Evolutionary conservation across 1,140 invertebrate species (phyloP), one percentile per base, ranked within the genome.

Genomic region (Drosophila mayri): DNA sequence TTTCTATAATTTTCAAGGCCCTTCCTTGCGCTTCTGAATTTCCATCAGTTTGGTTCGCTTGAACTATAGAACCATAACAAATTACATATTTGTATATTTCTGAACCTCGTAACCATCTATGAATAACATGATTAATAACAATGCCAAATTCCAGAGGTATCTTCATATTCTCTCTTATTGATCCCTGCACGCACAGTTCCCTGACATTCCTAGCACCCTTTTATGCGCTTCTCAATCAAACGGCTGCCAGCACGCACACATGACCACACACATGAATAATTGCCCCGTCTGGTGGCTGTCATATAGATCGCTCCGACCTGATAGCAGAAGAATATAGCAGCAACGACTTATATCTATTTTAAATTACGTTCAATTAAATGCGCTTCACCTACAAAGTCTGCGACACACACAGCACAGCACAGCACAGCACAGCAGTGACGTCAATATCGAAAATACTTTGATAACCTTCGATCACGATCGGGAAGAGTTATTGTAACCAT

Each of bases 311-410:
- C 40, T 62, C 52, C 67, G 66, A 66, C 62, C 40, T 74, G 82
- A 85, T 83, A 76, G 63, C 84, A 49, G 18, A 60, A 67, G 74
- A 75, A 75, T 59, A 66, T 66, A 76, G 18, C 60, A 57, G 47
- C 50, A 65, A 65, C 63, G 66, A 83, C 70, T 76, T 87, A 82
- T 87, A 87, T 87, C 83, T 87, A 77, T 88, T 87, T 87, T 87
- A 87, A 87, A 87, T 87, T 76, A 87, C 81, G 80, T 88, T 88
- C 83, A 87, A 87, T 87, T 87, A 78, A 87, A 63, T 83, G 76
- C 84, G 85, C 76, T 84, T 87, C 83, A 88, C 85, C 83, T 87
- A 79, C 60, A 54, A 60, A 72, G 65, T 74, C 49, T 66, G 58
- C 38, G 46, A 32, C 47, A 55, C 14, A 54, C 49, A 52, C 18